Conservation (phyloP, 1,140 invertebrate species). For the Asobara japonica region DNA sequence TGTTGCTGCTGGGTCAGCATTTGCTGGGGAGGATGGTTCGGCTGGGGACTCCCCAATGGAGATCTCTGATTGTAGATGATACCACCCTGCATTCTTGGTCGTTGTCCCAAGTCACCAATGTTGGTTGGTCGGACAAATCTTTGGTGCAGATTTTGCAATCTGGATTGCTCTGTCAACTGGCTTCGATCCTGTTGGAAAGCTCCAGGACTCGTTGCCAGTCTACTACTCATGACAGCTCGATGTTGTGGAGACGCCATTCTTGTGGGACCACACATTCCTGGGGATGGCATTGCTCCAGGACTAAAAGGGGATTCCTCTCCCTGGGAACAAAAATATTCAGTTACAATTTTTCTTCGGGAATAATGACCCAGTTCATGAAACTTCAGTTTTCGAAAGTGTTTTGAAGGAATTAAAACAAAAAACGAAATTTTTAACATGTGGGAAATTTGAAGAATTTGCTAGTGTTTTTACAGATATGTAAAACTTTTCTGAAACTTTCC, state of each 20-base stretch:
- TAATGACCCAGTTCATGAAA: no score
- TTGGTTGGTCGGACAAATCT: slow-evolving; percentile 58
- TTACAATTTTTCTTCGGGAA: no score
- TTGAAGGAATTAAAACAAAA: no score
- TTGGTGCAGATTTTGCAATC: slow-evolving; percentile 55
- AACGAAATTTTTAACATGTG: no score
- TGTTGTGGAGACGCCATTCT: slow-evolving; percentile 72
- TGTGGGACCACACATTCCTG: slow-evolving; percentile 59
- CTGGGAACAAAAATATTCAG: no score
- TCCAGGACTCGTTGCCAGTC: slow-evolving; percentile 68
- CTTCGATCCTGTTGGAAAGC: slow-evolving; percentile 61
- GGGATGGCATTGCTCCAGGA: slow-evolving; percentile 62
- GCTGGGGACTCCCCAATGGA: slow-evolving; percentile 58
- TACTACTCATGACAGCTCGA: slow-evolving; percentile 55
- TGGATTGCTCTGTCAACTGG: slow-evolving; percentile 53
- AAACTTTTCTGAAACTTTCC: no score
- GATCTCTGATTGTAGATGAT: slow-evolving; percentile 62
- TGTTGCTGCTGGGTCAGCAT: slow-evolving; percentile 64
- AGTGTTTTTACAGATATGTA: no score
- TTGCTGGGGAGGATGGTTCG: slow-evolving; percentile 50
- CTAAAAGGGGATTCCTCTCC: slow-evolving; percentile 68
- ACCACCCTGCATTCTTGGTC: slow-evolving; percentile 57
- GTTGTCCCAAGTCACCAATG: slow-evolving; percentile 52
- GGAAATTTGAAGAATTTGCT: no score
- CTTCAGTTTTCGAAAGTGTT: no score